Evolutionary conservation across 2,888 invertebrate species (phyloP), one percentile per base, ranked within the genome.

Genomic region (Dilophus febrilis): DNA sequence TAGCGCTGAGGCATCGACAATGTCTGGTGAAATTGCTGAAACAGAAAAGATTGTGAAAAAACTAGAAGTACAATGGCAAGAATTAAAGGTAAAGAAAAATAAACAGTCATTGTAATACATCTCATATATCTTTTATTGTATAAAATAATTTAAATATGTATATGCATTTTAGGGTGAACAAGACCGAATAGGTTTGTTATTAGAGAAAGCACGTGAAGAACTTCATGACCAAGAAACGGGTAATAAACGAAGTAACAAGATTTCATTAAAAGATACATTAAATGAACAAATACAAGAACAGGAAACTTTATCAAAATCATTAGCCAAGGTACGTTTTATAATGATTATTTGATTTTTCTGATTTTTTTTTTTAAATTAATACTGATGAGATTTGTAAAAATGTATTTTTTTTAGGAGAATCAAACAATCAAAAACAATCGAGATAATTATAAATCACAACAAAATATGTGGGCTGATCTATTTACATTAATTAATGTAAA

Each of bases 401-500:
- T n/a, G n/a, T n/a, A n/a, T 39, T 30, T 13, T 19, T 30, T 33
- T 10, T 19, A 49, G 46, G 46, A 49, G 41, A 43, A 44, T 13
- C 45, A 47, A 40, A 30, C 33, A 28, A 31, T 49, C 7, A 40
- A 45, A 28, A 42, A 45, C 10, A 45, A 43, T 12, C 45, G 47
- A 35, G 44, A 44, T 11, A 41, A 46, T 36, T 37, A 46, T 0
- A 29, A 35, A 3, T 46, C 42, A 18, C 50, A 50, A 40, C 36
- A 44, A 3, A 39, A 40, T n/a, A 39, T 49, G 38, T 50, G 50
- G 50, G 40, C 40, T n/a, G 44, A 48, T 39, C 39, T 49, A 14
- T 42, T 37, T 27, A 41, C 45, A 28, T 36, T 50, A n/a, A 35
- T 50, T 13, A 44, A 45, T 22, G 33, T 48, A 7, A 50, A 50